Base-by-base conservation (phyloP, 2,888 invertebrate genomes). In the Cataglyphis rosenhaueri region DNA sequence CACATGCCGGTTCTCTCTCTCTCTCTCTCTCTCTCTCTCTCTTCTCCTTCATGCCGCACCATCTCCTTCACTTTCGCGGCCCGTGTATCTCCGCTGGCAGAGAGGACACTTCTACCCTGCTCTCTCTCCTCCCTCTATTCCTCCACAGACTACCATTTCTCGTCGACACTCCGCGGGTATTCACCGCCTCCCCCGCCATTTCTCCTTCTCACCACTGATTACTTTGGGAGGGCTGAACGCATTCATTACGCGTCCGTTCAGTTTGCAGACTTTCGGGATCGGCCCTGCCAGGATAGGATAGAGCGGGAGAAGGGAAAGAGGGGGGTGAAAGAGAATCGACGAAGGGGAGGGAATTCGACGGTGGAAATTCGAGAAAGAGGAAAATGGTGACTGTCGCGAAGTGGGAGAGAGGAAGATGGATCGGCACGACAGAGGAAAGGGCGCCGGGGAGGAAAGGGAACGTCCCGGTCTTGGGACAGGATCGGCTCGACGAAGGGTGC, bases 201-300 rank as follows among this genome's bases (percentile, higher is more conserved):
- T 29, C 25, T 25, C 41, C 57, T 55, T 65, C 52, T 48, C 68
- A 70, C 59, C 57, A 62, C 44, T 85, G 92, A 92, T 91, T 92
- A 89, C 91, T 91, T 91, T 90, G 91, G 89, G 76, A 87, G 91
- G 90, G 91, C 91, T 88, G 90, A 89, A 87, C 87, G 90, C 90
- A 90, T 91, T 92, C 91, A 89, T 92, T 92, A 91, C 89, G 87
- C 86, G 90, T 76, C 87, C 91, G 92, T 91, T 88, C 87, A 84
- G 89, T 89, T 89, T 87, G 89, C 91, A 86, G 92, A 90, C 89
- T 90, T 92, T 91, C 68, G 87, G 88, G 84, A 86, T 86, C 86
- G 87, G 81, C 83, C 85, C 25, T 32, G 76, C 25, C n/a, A 61
- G 29, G 52, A 70, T 25, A 35, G 44, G 29, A n/a, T 35, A 48